Conservation (phyloP, 2,113 vertebrate species). For the Poeciliopsis turrubarensis region DNA sequence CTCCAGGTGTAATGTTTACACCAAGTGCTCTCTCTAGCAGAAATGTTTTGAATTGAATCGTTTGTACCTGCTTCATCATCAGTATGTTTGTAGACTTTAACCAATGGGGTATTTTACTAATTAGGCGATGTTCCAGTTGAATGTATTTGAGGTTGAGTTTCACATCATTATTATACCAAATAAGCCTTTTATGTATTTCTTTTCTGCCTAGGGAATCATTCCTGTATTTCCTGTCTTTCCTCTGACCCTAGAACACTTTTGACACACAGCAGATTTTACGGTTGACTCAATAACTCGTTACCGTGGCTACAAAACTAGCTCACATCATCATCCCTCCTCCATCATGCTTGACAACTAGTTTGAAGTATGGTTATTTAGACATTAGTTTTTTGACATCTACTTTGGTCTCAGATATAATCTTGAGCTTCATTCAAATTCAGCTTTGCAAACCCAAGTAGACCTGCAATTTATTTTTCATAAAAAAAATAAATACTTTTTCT, state of each 20-base stretch:
- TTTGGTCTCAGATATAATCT: too few species aligned
- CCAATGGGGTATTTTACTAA: not conserved
- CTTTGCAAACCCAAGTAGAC: too few species aligned
- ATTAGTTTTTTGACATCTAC: too few species aligned
- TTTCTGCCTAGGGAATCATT: not conserved
- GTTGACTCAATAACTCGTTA: too few species aligned
- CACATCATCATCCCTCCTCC: not conserved
- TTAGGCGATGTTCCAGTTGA: not conserved
- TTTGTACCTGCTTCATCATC: not conserved
- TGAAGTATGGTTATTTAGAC: not conserved
- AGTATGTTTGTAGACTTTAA: not conserved
- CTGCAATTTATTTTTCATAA: too few species aligned
- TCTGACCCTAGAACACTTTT: not conserved
- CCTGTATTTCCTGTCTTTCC: not conserved
- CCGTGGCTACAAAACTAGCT: not conserved
- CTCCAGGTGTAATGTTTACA: not conserved
- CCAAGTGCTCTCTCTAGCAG: conserved; percentile 3
- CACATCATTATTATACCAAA: not conserved
- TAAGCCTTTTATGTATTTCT: not conserved
- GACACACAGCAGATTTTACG: too few species aligned
- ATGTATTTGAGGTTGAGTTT: not conserved
- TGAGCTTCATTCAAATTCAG: too few species aligned
- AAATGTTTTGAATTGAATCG: not conserved
- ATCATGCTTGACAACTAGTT: too few species aligned
- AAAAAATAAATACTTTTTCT: too few species aligned